Evolutionary conservation across 2,113 vertebrate genomes (phyloP), one percentile per base, ranked within the genome.

Genomic region (Donacobius atricapilla): DNA sequence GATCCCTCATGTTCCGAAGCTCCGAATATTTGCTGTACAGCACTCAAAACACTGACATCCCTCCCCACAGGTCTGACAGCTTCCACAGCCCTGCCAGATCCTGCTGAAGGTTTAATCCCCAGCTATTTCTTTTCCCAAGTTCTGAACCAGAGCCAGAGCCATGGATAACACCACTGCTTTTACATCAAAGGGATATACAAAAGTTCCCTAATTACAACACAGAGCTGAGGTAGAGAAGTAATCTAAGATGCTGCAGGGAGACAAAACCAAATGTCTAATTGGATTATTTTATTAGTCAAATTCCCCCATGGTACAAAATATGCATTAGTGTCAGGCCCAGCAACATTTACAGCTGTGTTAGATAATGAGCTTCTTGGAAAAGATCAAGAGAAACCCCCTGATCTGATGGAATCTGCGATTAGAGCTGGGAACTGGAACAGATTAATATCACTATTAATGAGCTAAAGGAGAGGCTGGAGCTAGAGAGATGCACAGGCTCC

Each of bases 271-370:
- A 94, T 70, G 94, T 72, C 78, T 97, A 96, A 96, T 89, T 95
- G 95, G 94, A 96, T 94, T 96, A 91, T 91, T 96, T 95, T 94
- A 96, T 96, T 94, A 96, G 93, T 28, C 83, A 86, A 94, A 95
- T 94, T 91, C 91, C 91, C 92, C 87, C 51, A 7, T 6, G 69
- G 80, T 85, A 87, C 58, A 80, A 96, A 95, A 89, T 42, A 95
- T 47, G 91, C 90, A 77, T 58, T 39, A 66, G 69, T 56, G 87
- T 84, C 81, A 77, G 89, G 93, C 48, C 69, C 83, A 78, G 93
- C 95, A 89, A 89, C 73, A 11, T 84, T 89, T 87, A 72, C 83
- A 76, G 93, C 91, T 95, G 73, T 42, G 58, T 48, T 20, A 82
- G 90, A 86, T 92, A 95, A 95, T 76, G 87, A 96, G 91, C 79